Evolutionary conservation across 2,113 vertebrate genomes (phyloP).

Genomic region (Eolophus roseicapilla): DNA sequence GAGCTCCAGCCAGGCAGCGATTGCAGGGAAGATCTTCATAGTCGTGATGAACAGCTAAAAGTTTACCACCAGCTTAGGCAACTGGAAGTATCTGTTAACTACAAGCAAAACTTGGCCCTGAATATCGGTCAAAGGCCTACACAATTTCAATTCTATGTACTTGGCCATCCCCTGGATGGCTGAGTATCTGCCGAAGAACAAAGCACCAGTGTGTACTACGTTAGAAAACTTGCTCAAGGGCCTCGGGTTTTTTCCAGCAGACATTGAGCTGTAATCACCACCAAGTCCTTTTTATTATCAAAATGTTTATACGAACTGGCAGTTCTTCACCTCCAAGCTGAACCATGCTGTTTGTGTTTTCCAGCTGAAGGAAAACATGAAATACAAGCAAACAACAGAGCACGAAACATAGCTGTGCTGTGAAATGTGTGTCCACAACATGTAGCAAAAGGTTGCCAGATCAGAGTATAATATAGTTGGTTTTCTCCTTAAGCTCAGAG

Average conservation of each 20-base stretch:
- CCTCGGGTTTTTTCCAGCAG: not conserved
- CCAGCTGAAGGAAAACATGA: constrained; percentile 71
- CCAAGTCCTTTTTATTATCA: constrained; percentile 64
- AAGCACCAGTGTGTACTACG: not conserved
- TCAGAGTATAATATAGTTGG: not conserved
- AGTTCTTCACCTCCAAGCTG: constrained; percentile 72
- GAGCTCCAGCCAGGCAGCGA: not conserved
- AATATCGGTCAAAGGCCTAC: not conserved
- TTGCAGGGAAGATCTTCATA: not conserved
- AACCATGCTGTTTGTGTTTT: constrained; percentile 73
- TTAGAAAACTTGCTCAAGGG: constrained; percentile 11
- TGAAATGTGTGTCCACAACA: constrained; percentile 61
- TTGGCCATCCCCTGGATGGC: not conserved
- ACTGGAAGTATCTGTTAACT: constrained; percentile 6
- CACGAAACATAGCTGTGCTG: constrained; percentile 62
- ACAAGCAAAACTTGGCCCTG: not conserved
- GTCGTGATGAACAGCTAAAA: not conserved
- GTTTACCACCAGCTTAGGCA: not conserved
- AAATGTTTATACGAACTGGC: constrained; percentile 74
- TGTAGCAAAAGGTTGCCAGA: constrained; percentile 36
- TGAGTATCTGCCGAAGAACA: constrained; percentile 3
- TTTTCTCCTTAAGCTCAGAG: not conserved
- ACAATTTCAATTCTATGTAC: not conserved
- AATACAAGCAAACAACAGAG: constrained; percentile 69
- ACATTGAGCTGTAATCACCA: constrained; percentile 64